Evolutionary conservation across 1,140 invertebrate species (phyloP), one percentile per base, ranked within the genome.

Genomic region (Charaxes varanes): DNA sequence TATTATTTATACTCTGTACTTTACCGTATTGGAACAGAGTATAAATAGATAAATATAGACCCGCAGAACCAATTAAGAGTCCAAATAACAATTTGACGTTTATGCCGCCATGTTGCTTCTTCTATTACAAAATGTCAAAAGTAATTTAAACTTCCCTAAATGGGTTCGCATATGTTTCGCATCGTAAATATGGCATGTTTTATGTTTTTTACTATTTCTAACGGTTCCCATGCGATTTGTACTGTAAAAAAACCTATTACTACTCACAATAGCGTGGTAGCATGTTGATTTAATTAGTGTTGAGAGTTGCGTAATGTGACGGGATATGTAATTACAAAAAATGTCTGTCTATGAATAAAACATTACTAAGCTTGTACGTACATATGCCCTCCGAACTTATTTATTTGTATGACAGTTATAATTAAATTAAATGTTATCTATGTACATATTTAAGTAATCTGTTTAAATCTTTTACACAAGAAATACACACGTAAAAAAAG

Each of bases 161-260:
- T 38, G 12, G 10, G 16, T 38, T 28, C 16, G 11, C 24, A 38
- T 19, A 23, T 31, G 18, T 40, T 31, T 30, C 26, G 18, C 36
- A 21, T 22, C 26, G 27, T 17, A 6, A 31, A 31, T 31, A 31
- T 10, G 2, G 28, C 19, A 40, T 21, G 17, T 19, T 28, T 10
- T 19, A 38, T 19, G 12, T 40, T 28, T 8, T 26, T 31, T 38
- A 6, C 16, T 30, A 7, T 30, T 30, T 31, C 23, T 40, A 40
- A 40, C 26, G 37, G 16, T 40, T 31, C 27, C 27, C 37, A 31
- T 31, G 27, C 31, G 37, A 40, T 40, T 40, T 31, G 37, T 40
- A 19, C 12, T 15, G 18, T 40, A 14, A 21, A 30, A 40, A 38
- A 40, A 40, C 37, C 37, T 40, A 19, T 40, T 23, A 40, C 37